phyloP scores from a whole-genome alignment of 2,888 invertebrate genomes.

The Heteropelma amictum region DNA sequence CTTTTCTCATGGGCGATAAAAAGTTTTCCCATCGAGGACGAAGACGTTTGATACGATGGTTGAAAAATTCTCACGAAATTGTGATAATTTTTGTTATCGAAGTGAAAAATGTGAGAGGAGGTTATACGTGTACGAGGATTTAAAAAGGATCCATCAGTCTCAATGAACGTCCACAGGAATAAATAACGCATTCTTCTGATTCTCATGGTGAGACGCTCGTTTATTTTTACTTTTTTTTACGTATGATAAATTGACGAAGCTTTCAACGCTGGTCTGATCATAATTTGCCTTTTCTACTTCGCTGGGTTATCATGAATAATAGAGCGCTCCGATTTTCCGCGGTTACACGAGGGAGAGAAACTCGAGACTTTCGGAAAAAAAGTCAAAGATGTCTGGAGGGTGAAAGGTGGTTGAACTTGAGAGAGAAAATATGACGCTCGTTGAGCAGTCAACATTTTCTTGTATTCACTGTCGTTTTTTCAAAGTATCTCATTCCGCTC shows the following conservation, averaged over 20 bases:
- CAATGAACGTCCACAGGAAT: not conserved
- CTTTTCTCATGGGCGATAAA: too few species aligned
- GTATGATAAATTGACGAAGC: constrained; percentile 4
- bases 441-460: constrained; percentile 1
- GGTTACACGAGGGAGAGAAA: not conserved
- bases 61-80: too few species aligned
- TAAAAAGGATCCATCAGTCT: not conserved
- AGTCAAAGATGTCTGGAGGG: too few species aligned
- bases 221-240: not conserved
- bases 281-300: not conserved
- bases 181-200: not conserved
- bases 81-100: too few species aligned
- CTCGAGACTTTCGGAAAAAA: not conserved
- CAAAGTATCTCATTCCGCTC: too few species aligned
- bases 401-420: not conserved
- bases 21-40: too few species aligned
- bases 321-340: not conserved
- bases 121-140: not conserved
- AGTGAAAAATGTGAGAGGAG: not conserved
- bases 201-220: not conserved
- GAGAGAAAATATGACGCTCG: not conserved
- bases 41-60: too few species aligned
- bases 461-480: too few species aligned
- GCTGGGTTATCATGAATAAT: constrained; percentile 13
- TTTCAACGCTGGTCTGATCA: not conserved